These are phyloP conservation scores for Bimastos eiseni DNA, from an alignment of 2,888 invertebrate genomes.

Conservation along the genomic window DNA sequence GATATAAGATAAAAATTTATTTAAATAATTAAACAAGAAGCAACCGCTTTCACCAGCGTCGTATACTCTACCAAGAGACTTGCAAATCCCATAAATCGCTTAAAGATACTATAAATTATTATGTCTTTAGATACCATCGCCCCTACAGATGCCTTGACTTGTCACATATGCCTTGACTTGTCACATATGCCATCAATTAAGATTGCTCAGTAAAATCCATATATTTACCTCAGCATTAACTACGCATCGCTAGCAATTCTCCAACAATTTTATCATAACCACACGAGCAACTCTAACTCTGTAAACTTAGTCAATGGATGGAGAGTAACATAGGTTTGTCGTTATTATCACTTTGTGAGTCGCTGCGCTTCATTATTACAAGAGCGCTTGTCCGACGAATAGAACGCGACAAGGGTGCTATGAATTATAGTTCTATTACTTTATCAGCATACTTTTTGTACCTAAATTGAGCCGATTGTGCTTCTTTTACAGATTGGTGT, in stretches of 20 bases:
- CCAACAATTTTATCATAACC: too few species aligned
- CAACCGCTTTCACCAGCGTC: neutral
- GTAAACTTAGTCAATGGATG: too few species aligned
- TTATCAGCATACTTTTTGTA: neutral
- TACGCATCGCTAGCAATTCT: too few species aligned
- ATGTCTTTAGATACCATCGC: too few species aligned
- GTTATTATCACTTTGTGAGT: too few species aligned
- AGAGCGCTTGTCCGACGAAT: neutral
- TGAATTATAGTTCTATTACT: neutral
- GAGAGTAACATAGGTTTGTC: too few species aligned
- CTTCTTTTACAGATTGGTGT: constrained; percentile 35
- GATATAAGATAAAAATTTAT: neutral
- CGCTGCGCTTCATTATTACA: neutral
- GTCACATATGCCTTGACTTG: too few species aligned
- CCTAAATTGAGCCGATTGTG: neutral
- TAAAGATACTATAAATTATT: neutral
- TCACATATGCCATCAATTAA: too few species aligned
- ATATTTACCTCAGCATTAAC: too few species aligned
- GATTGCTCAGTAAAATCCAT: too few species aligned
- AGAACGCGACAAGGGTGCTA: neutral
- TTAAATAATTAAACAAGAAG: neutral
- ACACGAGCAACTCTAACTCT: too few species aligned
- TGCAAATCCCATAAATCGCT: neutral
- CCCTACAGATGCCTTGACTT: too few species aligned
- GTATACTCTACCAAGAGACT: neutral